Evolutionary conservation across 2,888 invertebrate species (phyloP), one percentile per base, ranked within the genome.

Genomic region (Plagiodera versicolora): DNA sequence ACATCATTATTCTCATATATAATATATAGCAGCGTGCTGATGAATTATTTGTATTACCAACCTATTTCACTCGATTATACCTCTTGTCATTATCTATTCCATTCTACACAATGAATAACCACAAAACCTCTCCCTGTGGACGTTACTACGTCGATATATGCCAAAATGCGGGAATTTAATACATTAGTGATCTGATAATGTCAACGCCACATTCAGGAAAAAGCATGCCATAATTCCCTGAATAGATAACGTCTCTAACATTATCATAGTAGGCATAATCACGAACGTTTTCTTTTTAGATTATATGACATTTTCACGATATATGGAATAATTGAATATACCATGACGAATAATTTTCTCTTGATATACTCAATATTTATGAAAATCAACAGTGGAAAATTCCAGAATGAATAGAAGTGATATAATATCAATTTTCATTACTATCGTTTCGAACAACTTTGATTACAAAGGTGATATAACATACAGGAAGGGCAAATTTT

Each of bases 191-290:
- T 28, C 61, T 47, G 61, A 61, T 61, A 61, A 44, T 61, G 61
- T 61, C 61, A 58, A 61, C 61, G 49, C 58, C 46, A 28, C 53
- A 55, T 54, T 54, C 58, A 20, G 32, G 56, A 60, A 59, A 60
- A 56, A 51, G 28, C 11, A 16, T 14, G 49, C 45, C 20, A 28
- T 54, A 44, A 59, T 59, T 55, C 59, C 45, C 44, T 39, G 53
- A 45, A 53, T 24, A 39, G 44, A 44, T 39, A 39, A 39, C 39
- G 39, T 39, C 39, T 39, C 8, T 14, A n/a, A 14, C 24, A 39
- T 14, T 32, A 32, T 32, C 11, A 39, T 39, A 14, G 39, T 39
- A 14, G 39, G 14, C n/a, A 14, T 39, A 39, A 39, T 39, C 39
- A 39, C 39, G 39, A 39, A 39, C 14, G 14, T n/a, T 39, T 39